Evolutionary conservation across 2,113 vertebrate species (phyloP).

Genomic region (Macrotus californicus): DNA sequence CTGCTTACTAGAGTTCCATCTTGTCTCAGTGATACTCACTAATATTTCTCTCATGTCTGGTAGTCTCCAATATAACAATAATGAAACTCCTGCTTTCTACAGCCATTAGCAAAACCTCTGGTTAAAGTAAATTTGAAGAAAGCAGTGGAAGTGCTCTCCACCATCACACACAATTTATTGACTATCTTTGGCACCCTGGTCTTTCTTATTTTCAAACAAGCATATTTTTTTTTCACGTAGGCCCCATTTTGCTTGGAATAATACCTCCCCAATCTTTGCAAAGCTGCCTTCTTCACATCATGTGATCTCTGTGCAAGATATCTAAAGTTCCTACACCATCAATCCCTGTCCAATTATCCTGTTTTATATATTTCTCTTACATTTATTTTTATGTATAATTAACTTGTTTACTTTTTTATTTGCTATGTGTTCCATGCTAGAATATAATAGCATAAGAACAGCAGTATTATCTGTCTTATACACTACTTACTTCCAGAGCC

Average conservation of each 20-base stretch:
- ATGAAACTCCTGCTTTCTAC: not conserved
- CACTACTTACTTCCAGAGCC: not conserved
- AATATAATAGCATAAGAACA: not conserved
- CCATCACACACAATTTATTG: not conserved
- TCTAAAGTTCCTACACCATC: not conserved
- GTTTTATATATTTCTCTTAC: not conserved
- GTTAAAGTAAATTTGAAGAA: not conserved
- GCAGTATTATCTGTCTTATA: not conserved
- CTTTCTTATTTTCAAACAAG: not conserved
- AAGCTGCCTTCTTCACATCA: not conserved
- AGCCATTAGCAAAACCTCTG: not conserved
- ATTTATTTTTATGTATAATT: not conserved
- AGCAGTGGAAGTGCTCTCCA: not conserved
- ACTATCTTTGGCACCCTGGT: not conserved
- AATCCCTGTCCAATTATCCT: not conserved
- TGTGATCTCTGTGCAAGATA: not conserved
- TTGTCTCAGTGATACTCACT: not conserved
- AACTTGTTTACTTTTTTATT: not conserved
- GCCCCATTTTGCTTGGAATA: fast-evolving
- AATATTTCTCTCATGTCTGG: not conserved
- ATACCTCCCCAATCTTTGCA: not conserved
- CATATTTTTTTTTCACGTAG: not conserved
- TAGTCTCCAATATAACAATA: too few species aligned
- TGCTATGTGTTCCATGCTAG: not conserved
- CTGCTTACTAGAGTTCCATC: not conserved